Base-by-base conservation (phyloP, 1,140 invertebrate species). In the Cydia fagiglandana region DNA sequence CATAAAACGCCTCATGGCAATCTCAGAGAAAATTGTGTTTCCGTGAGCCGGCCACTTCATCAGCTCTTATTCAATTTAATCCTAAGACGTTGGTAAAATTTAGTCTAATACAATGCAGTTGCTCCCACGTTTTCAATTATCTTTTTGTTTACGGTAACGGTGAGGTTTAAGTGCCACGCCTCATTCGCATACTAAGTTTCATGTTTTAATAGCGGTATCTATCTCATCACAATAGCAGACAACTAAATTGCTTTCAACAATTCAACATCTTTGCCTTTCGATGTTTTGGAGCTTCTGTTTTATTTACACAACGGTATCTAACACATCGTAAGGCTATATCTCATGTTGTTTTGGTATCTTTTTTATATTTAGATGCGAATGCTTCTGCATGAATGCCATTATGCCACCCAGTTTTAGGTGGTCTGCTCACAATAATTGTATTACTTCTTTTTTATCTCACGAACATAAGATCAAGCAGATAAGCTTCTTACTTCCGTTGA, bases 101-200 rank as follows among this genome's bases (percentile, higher is more conserved):
- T 66, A 34, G 75, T 77, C 74, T 70, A 45, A 70, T 34, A 68
- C 30, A 77, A 78, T 77, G 76, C 76, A 74, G 75, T 79, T 76
- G 68, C 73, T 80, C 77, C 75, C 77, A 81, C 78, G 78, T 74
- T 75, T 74, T 76, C 61, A 84, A 82, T 84, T 84, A 82, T 77
- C 79, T 81, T 83, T 70, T 82, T 81, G 80, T 82, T 82, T 82
- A 78, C 78, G 73, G 64, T 82, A 80, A 82, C 76, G 76, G 78
- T 80, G 28, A 47, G 61, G 56, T 77, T 82, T 78, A 80, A 81
- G 74, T 75, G 41, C 64, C 64, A 73, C 66, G 64, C 64, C 64
- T 70, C n/a, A 17, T 70, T 70, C 66, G 30, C 66, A 70, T 70
- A 12, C 30, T 68, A 15, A 68, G 64, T 17, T 70, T 13, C 66